Percentiles rank a stretch among this genome's conserved stretches.
These are phyloP conservation scores for Galago senegalensis DNA, from an alignment of 2,797 vertebrate species.

Conservation along the genomic window DNA sequence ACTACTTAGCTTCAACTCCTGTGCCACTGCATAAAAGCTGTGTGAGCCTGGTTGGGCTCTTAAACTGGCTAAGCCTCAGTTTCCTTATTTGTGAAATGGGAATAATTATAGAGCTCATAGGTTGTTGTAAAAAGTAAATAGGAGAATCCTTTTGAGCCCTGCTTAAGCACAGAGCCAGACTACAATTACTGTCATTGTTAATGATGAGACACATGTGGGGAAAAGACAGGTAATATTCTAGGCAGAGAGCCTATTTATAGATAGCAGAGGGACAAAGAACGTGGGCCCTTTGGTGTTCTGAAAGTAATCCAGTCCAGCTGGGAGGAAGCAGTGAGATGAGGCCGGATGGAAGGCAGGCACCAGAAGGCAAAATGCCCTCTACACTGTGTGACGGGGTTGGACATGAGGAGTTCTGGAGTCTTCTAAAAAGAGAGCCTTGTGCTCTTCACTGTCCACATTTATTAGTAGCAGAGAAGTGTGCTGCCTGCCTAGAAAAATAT, in stretches of 20 bases:
- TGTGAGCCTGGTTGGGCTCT: not conserved
- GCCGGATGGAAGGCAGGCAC: not conserved
- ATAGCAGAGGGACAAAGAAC: not conserved
- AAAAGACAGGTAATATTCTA: not conserved
- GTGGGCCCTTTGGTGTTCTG: not conserved
- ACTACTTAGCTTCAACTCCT: not conserved
- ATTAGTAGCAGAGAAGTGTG: not conserved
- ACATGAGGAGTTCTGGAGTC: not conserved
- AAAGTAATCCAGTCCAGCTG: not conserved
- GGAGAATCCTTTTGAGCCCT: not conserved
- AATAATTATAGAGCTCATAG: not conserved
- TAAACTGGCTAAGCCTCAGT: not conserved
- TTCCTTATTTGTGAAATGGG: constrained; percentile 12
- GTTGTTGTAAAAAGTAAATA: not conserved
- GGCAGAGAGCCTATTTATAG: not conserved
- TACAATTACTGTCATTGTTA: not conserved
- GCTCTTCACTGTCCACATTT: not conserved
- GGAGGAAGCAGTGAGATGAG: not conserved
- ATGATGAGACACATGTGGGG: not conserved
- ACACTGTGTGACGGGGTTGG: not conserved
- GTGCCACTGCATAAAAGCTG: not conserved
- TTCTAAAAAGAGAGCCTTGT: not conserved
- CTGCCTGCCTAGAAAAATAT: not conserved
- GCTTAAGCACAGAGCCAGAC: not conserved
- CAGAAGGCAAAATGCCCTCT: not conserved